phyloP scores from a whole-genome alignment of 2,113 vertebrate species.

The Formicarius rufipectus region DNA sequence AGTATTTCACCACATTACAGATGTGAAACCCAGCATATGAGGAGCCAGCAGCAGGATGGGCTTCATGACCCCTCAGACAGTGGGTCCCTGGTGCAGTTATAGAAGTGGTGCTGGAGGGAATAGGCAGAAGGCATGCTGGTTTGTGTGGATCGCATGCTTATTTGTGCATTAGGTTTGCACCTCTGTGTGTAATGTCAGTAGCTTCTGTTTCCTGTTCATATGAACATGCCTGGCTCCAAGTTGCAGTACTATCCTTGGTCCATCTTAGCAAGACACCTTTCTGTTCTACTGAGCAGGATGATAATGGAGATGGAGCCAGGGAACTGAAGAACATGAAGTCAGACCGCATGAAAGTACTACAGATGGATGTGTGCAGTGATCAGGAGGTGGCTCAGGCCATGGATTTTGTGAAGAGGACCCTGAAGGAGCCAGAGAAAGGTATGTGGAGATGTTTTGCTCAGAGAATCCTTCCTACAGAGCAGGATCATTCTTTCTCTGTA shows the following conservation, averaged over 20 bases:
- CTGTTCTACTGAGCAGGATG: slow-evolving; percentile 67
- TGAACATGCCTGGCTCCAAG: not conserved
- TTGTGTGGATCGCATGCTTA: rapidly evolving
- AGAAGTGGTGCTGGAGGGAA: not conserved
- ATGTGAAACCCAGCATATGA: not conserved
- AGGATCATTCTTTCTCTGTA: not conserved
- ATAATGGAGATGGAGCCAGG: slow-evolving; percentile 76
- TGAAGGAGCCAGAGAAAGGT: slow-evolving; percentile 79
- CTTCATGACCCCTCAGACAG: not conserved
- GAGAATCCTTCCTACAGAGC: not conserved
- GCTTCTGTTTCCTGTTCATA: not conserved
- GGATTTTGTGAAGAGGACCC: slow-evolving; percentile 71
- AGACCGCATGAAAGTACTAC: slow-evolving; percentile 83
- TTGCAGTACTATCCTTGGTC: not conserved
- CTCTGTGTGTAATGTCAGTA: not conserved
- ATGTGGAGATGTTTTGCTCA: not conserved
- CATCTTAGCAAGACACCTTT: not conserved
- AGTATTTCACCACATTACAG: not conserved
- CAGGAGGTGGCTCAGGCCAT: slow-evolving; percentile 78
- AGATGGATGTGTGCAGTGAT: slow-evolving; percentile 88
- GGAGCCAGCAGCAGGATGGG: not conserved
- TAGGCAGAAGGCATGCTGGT: rapidly evolving
- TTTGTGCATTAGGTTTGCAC: not conserved
- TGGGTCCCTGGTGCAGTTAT: not conserved
- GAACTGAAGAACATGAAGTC: slow-evolving; percentile 77